Evolutionary conservation across 1,140 invertebrate genomes (phyloP).

Genomic region (Nephila pilipes): DNA sequence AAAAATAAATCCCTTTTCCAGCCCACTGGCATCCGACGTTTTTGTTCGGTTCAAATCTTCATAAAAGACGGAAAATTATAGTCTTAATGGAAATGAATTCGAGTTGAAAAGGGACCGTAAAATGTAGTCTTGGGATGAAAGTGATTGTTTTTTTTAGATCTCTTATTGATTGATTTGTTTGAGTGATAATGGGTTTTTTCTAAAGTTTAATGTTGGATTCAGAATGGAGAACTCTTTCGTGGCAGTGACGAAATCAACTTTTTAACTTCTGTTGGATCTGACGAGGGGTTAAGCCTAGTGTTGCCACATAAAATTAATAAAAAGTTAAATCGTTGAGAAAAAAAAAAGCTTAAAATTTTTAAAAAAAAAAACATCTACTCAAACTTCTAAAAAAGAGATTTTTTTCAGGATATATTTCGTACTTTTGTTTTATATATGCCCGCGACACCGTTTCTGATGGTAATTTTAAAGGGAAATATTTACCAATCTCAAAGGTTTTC

Average conservation of each 20-base stretch:
- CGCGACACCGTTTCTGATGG: too few species aligned
- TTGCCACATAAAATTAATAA: too few species aligned
- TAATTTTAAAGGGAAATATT: too few species aligned
- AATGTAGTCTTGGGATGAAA: background rate
- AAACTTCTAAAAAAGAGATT: too few species aligned
- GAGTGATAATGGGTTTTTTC: background rate
- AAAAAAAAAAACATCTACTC: too few species aligned
- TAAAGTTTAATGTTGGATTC: background rate
- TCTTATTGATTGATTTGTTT: background rate
- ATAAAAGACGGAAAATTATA: constrained; percentile 1
- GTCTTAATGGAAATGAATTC: background rate
- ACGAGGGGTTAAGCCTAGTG: background rate
- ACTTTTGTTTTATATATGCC: too few species aligned
- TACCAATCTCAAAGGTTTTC: too few species aligned
- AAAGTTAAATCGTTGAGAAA: too few species aligned
- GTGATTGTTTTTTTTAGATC: background rate
- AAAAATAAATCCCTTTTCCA: constrained; percentile 16
- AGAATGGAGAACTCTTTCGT: background rate
- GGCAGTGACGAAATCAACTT: too few species aligned
- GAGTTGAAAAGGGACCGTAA: background rate
- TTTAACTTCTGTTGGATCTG: too few species aligned
- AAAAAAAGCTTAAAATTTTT: too few species aligned
- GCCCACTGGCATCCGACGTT: background rate
- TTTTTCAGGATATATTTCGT: too few species aligned
- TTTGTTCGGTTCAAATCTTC: background rate